A percentile compares a stretch with the other conserved stretches of the same genome.
phyloP scores from a whole-genome alignment of 2,888 invertebrate genomes.

The Drosophila incognita region DNA sequence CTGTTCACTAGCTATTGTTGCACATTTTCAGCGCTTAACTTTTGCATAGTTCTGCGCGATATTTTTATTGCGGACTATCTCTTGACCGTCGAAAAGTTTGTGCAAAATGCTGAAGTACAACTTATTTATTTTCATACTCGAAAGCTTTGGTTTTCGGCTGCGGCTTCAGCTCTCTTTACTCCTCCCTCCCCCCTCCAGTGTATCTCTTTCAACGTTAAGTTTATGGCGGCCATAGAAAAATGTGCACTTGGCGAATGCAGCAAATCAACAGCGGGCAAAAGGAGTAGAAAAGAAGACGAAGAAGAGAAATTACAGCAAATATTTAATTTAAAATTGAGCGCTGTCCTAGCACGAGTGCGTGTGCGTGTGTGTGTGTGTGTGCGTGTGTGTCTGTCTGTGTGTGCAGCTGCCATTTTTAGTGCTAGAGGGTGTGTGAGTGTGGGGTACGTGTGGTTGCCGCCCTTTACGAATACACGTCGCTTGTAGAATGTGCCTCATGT shows the following conservation, averaged over 20 bases:
- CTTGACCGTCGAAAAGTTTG: conserved; percentile 50
- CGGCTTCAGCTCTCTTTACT: conserved; percentile 13
- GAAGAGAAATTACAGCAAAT: conserved; percentile 42
- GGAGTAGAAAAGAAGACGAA: conserved; percentile 3
- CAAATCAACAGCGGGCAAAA: conserved; percentile 31
- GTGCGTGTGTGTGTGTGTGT: conserved; percentile 1
- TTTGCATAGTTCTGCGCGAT: conserved; percentile 42
- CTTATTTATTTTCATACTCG: conserved; percentile 72
- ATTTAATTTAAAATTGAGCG: conserved; percentile 68
- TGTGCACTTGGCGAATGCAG: conserved; percentile 29
- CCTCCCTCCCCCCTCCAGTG: not conserved
- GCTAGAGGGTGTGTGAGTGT: conserved; percentile 6
- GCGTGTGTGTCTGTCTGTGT: not conserved
- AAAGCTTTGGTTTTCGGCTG: conserved; percentile 45
- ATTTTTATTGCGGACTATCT: conserved; percentile 52
- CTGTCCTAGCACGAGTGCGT: not conserved
- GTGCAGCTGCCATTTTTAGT: conserved; percentile 1
- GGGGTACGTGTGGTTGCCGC: conserved; percentile 23
- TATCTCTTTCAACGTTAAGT: not conserved
- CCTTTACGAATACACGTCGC: conserved; percentile 16
- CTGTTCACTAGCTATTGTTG: conserved; percentile 4
- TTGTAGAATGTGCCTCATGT: conserved; percentile 20
- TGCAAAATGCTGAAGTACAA: conserved; percentile 40
- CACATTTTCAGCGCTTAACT: conserved; percentile 29
- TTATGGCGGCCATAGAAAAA: conserved; percentile 15